Percentiles rank a stretch among this genome's conserved stretches.
phyloP scores from a whole-genome alignment of 2,113 vertebrate genomes.

The Bubo scandiacus region DNA sequence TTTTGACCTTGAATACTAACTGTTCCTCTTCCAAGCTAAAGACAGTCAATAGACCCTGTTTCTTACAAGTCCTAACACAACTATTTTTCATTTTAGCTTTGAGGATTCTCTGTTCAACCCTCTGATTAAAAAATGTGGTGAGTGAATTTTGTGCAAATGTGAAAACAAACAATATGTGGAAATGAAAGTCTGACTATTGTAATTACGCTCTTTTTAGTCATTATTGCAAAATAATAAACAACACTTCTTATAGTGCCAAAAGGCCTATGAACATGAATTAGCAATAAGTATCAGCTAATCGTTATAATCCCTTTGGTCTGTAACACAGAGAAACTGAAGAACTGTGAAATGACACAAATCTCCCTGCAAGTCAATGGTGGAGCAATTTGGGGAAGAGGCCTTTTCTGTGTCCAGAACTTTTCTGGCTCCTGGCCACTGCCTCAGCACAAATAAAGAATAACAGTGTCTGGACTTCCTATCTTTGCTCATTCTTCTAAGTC shows the following conservation, averaged over 20 bases:
- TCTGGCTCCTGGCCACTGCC: not conserved
- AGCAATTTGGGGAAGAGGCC: not conserved
- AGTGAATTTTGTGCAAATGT: not conserved
- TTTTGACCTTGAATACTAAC: not conserved
- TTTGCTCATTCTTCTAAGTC: not conserved
- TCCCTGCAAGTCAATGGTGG: not conserved
- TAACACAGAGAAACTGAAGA: not conserved
- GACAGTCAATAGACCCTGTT: not conserved
- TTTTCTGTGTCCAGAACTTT: not conserved
- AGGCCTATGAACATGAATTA: not conserved
- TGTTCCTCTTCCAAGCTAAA: not conserved
- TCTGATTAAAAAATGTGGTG: not conserved
- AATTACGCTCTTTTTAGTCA: not conserved
- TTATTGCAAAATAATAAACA: not conserved
- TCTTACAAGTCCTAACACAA: not conserved
- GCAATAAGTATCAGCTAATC: not conserved
- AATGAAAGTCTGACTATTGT: not conserved
- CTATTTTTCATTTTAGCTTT: conserved; percentile 13
- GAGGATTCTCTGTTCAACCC: not conserved
- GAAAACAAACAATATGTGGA: conserved; percentile 2
- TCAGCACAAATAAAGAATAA: not conserved
- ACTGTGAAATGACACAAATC: not conserved
- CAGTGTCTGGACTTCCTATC: not conserved
- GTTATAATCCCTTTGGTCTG: not conserved
- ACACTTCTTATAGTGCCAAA: not conserved